Evolutionary conservation across 2,113 vertebrate species (phyloP), one percentile per base, ranked within the genome.

Genomic region (Hirundichthys speculiger): DNA sequence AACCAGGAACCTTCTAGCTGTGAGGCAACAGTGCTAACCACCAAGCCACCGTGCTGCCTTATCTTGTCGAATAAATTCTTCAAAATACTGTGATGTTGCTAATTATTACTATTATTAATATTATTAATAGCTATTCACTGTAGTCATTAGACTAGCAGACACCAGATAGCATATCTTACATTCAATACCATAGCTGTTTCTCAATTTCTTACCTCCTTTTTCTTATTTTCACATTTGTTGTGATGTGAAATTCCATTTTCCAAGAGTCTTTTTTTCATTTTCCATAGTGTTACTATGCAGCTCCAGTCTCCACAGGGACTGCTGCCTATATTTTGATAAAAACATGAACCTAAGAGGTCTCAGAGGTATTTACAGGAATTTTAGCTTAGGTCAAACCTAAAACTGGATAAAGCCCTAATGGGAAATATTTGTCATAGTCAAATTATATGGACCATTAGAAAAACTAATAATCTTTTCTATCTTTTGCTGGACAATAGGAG

Each of bases 171-270:
- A 54, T 54, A 53, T 68, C 59, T 62, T 51, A 62, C 57, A 48
- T 62, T 54, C 43, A 46, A 0, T 41, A 47, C 51, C 69, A 47
- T 61, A 39, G 45, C 47, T 46, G 19, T 47, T n/a, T 1, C 54
- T 53, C 38, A 2, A 5, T 47, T 54, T 55, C n/a, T 19, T 48
- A 59, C 15, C 8, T 2, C 20, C 10, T 38, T 38, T 13, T 6
- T 13, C n/a, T 19, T 58, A 20, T 56, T 39, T 45, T 25, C 39
- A n/a, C 48, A 47, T n/a, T 62, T 50, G 21, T 50, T 5, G 18
- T 59, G 73, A 62, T 75, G 77, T 73, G 60, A 80, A 86, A 64
- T 67, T 54, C 79, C 39, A 52, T 65, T 65, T 25, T 55, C 50
- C 38, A 21, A 61, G 52, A 46, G 52, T 3, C 27, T 34, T 34